Evolutionary conservation across 2,888 invertebrate species (phyloP).

Genomic region (Elysia crispata): DNA sequence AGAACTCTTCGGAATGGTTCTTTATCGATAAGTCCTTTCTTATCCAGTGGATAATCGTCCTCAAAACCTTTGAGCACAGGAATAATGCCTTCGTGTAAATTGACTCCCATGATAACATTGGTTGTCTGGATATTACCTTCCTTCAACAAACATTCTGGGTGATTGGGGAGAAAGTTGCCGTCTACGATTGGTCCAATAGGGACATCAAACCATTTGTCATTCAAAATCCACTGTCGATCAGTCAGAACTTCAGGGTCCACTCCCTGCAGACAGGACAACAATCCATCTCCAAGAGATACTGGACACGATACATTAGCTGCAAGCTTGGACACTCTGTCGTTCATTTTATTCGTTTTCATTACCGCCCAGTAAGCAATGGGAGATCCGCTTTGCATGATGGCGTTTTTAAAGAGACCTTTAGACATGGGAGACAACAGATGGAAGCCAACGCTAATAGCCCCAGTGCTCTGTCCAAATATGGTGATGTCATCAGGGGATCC

Average conservation of each 20-base stretch:
- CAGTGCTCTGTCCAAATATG: slow-evolving; percentile 69
- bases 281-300: neutral
- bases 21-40: slow-evolving; percentile 47
- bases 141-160: slow-evolving; percentile 91
- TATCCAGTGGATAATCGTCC: slow-evolving; percentile 78
- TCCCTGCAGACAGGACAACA: neutral
- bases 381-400: slow-evolving; percentile 65
- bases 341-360: slow-evolving; percentile 64
- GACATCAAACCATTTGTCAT: slow-evolving; percentile 72
- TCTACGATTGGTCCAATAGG: slow-evolving; percentile 94
- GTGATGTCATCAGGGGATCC: slow-evolving; percentile 63
- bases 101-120: slow-evolving; percentile 93
- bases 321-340: slow-evolving; percentile 51
- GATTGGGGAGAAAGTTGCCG: slow-evolving; percentile 90
- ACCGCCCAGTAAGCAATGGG: slow-evolving; percentile 61
- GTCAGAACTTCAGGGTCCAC: neutral
- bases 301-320: slow-evolving; percentile 16
- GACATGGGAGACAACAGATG: slow-evolving; percentile 65
- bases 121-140: slow-evolving; percentile 95
- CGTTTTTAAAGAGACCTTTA: slow-evolving; percentile 59
- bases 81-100: slow-evolving; percentile 96
- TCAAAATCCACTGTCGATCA: neutral
- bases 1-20: slow-evolving; percentile 43
- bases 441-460: slow-evolving; percentile 59
- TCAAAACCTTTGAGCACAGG: slow-evolving; percentile 94